Conservation (phyloP, 2,113 vertebrate species). For the Archilochus colubris region DNA sequence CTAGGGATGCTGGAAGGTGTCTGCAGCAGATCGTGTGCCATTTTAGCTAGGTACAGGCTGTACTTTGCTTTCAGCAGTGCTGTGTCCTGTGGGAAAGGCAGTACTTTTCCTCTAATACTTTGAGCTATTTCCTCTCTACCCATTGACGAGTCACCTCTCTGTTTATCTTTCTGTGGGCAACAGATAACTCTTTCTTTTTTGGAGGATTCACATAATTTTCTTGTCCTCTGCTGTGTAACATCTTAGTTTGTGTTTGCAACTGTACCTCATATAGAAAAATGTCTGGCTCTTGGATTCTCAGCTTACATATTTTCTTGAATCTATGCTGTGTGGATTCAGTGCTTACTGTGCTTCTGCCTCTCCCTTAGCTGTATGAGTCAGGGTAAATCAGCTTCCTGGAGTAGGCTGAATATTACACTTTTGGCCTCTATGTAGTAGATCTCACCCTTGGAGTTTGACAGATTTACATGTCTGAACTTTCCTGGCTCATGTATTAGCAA, state of each 20-base stretch:
- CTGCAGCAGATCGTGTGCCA: background rate
- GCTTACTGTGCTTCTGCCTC: background rate
- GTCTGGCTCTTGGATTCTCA: background rate
- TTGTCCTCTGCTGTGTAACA: background rate
- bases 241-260: background rate
- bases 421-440: background rate
- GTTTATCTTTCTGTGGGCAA: background rate
- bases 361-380: background rate
- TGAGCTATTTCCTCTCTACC: background rate
- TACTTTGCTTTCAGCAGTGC: background rate
- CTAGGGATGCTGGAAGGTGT: background rate
- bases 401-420: background rate
- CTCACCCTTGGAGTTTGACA: background rate
- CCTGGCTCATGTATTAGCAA: background rate
- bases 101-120: background rate
- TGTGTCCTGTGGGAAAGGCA: background rate
- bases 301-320: background rate
- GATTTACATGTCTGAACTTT: background rate
- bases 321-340: background rate
- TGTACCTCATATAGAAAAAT: background rate
- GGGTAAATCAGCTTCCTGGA: background rate
- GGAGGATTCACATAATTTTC: background rate
- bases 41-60: background rate
- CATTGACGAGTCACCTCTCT: fast-evolving
- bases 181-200: background rate